A percentile compares a stretch with the other conserved stretches of the same genome.
Evolutionary conservation across 2,888 invertebrate genomes (phyloP).

Genomic region (Micropterix aruncella): DNA sequence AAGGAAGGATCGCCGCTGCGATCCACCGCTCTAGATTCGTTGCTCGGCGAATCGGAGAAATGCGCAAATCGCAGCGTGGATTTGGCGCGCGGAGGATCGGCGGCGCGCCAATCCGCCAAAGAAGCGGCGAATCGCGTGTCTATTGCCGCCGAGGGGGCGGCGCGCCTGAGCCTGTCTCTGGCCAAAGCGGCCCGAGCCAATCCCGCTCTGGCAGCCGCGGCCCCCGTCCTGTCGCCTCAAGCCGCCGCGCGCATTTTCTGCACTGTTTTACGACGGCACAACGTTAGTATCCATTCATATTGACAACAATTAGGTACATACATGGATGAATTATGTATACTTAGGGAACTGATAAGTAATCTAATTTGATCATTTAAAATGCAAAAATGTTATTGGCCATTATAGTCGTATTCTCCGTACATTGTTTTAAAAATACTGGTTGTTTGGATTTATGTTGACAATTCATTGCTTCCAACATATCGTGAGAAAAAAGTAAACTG

Average conservation of each 20-base stretch:
- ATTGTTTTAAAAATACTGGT: too few species aligned
- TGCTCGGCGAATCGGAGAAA: conserved; percentile 33
- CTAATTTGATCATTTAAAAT: too few species aligned
- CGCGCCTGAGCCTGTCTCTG: conserved; percentile 20
- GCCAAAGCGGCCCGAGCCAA: conserved; percentile 24
- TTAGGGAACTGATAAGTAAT: too few species aligned
- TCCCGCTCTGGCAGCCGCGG: conserved; percentile 23
- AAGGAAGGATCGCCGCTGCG: not conserved
- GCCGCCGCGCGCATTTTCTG: not conserved
- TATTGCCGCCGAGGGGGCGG: conserved; percentile 17
- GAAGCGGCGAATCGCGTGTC: conserved; percentile 20
- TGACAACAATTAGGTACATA: too few species aligned
- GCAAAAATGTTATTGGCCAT: too few species aligned
- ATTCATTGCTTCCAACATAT: too few species aligned
- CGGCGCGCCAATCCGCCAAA: conserved; percentile 24
- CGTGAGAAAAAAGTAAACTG: too few species aligned
- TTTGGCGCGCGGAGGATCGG: conserved; percentile 26
- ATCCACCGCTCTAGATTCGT: conserved; percentile 17
- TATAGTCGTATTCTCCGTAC: too few species aligned
- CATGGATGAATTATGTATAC: too few species aligned
- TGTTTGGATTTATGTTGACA: too few species aligned
- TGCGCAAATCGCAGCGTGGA: conserved; percentile 34
- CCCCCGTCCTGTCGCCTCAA: conserved; percentile 19
- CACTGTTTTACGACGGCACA: conserved; percentile 19
- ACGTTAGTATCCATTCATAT: conserved; percentile 23